phyloP scores from a whole-genome alignment of 2,797 vertebrate species.

The Rhinella marina region DNA sequence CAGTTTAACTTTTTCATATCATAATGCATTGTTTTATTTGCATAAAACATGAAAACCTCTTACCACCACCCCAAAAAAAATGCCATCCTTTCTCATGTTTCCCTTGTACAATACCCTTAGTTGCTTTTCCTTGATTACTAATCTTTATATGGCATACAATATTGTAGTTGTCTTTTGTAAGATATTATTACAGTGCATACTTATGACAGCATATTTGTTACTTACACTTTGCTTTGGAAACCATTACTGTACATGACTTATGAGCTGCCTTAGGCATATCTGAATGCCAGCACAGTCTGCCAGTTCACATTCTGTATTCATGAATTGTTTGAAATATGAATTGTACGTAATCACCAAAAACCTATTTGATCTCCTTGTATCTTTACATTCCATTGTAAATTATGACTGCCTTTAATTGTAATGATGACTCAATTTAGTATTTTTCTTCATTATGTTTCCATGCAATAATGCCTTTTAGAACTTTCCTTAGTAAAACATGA shows the following conservation, averaged over 20 bases:
- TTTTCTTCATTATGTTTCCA: slow-evolving; percentile 8
- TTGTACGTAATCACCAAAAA: slow-evolving; percentile 22
- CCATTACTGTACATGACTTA: background rate
- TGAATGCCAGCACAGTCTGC: background rate
- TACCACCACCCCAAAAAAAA: no score
- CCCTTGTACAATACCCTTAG: background rate
- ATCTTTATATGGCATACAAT: background rate
- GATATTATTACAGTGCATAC: background rate
- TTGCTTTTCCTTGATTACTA: background rate
- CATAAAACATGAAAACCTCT: background rate
- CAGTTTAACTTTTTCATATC: no score
- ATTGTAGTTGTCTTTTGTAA: background rate
- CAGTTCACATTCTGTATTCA: background rate
- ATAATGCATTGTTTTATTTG: background rate
- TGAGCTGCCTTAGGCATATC: slow-evolving; percentile 10
- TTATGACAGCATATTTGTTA: slow-evolving; percentile 10
- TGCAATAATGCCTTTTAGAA: slow-evolving; percentile 23
- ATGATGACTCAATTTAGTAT: background rate
- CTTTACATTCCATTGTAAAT: slow-evolving; percentile 29
- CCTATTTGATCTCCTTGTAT: background rate
- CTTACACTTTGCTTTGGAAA: slow-evolving; percentile 42
- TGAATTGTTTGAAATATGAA: slow-evolving; percentile 21
- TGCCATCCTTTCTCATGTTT: no score
- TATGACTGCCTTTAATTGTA: slow-evolving; percentile 8
- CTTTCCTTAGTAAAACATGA: slow-evolving; percentile 31